phyloP scores from a whole-genome alignment of 2,113 vertebrate species.

The Salvelinus namaycush region DNA sequence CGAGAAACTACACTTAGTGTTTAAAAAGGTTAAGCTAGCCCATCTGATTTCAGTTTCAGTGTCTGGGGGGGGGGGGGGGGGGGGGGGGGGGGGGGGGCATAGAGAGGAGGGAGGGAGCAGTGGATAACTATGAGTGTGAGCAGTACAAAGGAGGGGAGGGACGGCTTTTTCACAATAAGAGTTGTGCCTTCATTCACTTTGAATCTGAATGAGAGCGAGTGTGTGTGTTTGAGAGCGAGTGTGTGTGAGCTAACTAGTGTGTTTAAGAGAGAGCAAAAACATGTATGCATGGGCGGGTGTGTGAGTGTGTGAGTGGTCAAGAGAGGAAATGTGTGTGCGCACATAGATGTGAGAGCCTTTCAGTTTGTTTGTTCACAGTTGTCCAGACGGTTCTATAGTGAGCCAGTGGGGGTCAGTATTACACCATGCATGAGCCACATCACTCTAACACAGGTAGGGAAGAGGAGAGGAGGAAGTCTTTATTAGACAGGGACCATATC shows the following conservation, averaged over 20 bases:
- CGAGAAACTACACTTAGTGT: conserved; percentile 2
- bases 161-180: not conserved
- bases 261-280: not conserved
- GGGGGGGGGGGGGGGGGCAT: no score
- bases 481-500: not conserved
- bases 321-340: not conserved
- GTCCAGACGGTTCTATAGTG: not conserved
- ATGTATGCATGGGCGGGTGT: not conserved
- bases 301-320: not conserved
- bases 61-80: conserved; percentile 12
- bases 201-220: not conserved
- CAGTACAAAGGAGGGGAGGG: not conserved
- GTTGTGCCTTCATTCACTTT: not conserved
- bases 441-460: not conserved
- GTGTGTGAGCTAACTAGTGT: not conserved
- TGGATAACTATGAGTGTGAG: no score
- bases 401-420: not conserved
- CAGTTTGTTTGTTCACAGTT: not conserved
- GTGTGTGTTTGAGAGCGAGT: not conserved
- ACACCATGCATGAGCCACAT: not conserved
- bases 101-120: not conserved
- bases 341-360: not conserved
- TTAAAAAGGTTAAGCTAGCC: conserved; percentile 42
- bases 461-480: not conserved
- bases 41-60: conserved; percentile 57